Conservation (phyloP, 2,113 vertebrate species). For the Bungarus multicinctus region DNA sequence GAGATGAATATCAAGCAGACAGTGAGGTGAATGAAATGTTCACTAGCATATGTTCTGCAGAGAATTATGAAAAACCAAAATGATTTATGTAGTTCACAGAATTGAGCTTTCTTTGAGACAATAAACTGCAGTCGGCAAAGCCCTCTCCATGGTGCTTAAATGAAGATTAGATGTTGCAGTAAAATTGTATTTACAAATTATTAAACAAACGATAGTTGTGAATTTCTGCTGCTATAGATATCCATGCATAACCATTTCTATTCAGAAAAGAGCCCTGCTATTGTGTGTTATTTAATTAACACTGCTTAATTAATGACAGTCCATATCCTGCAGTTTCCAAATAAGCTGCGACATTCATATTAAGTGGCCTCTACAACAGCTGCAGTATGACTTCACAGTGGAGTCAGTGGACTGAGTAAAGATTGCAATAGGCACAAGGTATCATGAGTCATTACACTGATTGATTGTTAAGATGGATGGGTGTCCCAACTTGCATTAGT, state of each 20-base stretch:
- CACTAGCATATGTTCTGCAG: background rate
- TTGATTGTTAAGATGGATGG: background rate
- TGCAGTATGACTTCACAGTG: constrained; percentile 18
- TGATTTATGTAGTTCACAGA: background rate
- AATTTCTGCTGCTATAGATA: background rate
- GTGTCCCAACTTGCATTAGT: background rate
- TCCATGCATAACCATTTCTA: background rate
- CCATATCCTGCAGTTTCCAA: background rate
- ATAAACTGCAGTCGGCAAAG: background rate
- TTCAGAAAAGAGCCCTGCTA: background rate
- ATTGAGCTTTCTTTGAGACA: background rate
- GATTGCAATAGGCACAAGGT: rapidly evolving
- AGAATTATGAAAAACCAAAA: background rate
- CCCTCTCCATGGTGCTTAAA: background rate
- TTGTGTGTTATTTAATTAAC: background rate
- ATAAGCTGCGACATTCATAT: background rate
- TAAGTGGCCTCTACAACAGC: background rate
- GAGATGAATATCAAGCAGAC: background rate
- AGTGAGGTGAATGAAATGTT: background rate
- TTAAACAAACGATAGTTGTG: background rate
- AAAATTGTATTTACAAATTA: background rate
- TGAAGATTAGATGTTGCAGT: background rate
- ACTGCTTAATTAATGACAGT: constrained; percentile 9
- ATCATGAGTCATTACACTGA: constrained; percentile 17
- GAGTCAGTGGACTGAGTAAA: background rate